phyloP scores from a whole-genome alignment of 2,888 invertebrate genomes.

The Labia minor region DNA sequence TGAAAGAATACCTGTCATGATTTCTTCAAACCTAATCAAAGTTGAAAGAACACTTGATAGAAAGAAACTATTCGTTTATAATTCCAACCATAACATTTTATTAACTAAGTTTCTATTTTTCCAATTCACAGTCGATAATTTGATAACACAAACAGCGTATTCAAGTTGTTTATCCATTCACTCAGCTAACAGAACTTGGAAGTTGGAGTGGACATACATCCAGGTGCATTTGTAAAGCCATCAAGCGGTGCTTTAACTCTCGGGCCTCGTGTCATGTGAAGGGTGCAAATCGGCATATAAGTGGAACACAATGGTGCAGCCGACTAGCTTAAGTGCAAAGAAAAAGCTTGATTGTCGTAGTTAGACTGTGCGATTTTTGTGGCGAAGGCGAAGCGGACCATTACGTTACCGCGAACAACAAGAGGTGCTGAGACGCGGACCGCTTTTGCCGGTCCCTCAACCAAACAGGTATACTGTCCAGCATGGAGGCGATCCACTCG shows the following conservation, averaged over 20 bases:
- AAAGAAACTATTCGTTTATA: too few relatives aligned
- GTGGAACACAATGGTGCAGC: constrained; percentile 17
- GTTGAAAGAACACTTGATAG: too few relatives aligned
- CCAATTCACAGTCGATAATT: neutral
- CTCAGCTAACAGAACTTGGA: neutral
- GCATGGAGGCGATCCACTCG: constrained; percentile 33
- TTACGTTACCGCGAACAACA: constrained; percentile 30
- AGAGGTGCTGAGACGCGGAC: constrained; percentile 30
- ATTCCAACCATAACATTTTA: too few relatives aligned
- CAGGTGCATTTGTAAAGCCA: constrained; percentile 25
- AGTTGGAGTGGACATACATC: neutral
- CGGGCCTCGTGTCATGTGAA: constrained; percentile 19
- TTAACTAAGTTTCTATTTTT: too few relatives aligned
- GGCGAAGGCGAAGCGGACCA: constrained; percentile 16
- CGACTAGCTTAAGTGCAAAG: constrained; percentile 18
- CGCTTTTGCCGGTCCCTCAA: constrained; percentile 30
- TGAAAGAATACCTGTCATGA: too few relatives aligned
- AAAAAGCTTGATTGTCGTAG: neutral
- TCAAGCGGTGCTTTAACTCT: constrained; percentile 25
- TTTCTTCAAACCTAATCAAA: too few relatives aligned
- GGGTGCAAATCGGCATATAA: constrained; percentile 16
- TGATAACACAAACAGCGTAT: neutral
- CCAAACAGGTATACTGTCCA: constrained; percentile 32
- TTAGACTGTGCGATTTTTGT: constrained; percentile 3
- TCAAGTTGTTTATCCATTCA: neutral